phyloP scores from a whole-genome alignment of 1,140 invertebrate species.

The Teleopsis dalmanni region DNA sequence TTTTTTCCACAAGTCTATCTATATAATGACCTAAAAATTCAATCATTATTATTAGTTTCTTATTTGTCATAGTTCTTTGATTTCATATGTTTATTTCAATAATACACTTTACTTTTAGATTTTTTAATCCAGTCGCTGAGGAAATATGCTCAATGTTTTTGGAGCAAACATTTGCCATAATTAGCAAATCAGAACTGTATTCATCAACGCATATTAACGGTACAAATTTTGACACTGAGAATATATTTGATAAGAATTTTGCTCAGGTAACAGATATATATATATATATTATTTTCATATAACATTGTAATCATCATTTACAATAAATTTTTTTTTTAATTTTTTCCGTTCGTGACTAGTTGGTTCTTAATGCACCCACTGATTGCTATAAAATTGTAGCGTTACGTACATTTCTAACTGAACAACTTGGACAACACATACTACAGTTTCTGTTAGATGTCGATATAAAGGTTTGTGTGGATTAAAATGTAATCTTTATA shows the following conservation, averaged over 20 bases:
- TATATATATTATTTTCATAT: background rate
- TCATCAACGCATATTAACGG: background rate
- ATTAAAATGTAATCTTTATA: background rate
- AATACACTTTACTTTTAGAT: conserved; percentile 13
- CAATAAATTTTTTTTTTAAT: conserved; percentile 1
- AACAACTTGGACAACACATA: conserved; percentile 35
- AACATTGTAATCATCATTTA: background rate
- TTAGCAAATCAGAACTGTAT: conserved; percentile 30
- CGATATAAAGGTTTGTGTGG: conserved; percentile 26
- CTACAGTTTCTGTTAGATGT: conserved; percentile 30
- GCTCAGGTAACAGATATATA: background rate
- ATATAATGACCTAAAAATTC: too few relatives aligned
- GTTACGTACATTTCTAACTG: conserved; percentile 31
- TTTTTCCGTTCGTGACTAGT: conserved; percentile 15
- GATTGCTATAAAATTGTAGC: conserved; percentile 39
- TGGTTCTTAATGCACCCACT: conserved; percentile 36
- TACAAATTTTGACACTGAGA: background rate
- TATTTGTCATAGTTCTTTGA: too few relatives aligned
- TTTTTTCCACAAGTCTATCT: too few relatives aligned
- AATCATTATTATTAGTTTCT: too few relatives aligned
- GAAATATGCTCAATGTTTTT: conserved; percentile 33
- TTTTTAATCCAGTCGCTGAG: conserved; percentile 35
- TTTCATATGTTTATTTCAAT: too few relatives aligned
- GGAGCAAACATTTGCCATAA: conserved; percentile 36
- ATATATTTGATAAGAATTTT: background rate